Evolutionary conservation across 2,797 vertebrate species (phyloP).

Genomic region (Meriones psammophilus): DNA sequence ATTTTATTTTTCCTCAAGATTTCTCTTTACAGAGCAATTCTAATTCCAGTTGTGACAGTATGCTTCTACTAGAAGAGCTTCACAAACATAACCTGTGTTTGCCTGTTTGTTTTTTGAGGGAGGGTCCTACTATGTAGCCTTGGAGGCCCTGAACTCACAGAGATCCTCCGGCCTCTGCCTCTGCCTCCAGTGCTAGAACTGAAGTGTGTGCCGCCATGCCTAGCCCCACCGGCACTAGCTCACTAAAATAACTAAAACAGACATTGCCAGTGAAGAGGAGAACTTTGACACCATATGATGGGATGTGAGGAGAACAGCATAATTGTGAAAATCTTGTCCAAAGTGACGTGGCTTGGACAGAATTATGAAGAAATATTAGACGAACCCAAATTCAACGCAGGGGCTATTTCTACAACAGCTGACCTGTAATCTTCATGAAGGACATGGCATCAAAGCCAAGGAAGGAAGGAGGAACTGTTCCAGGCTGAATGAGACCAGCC

Average conservation of each 20-base stretch:
- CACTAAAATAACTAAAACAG: constrained; percentile 25
- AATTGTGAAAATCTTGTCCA: constrained; percentile 8
- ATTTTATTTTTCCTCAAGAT: constrained; percentile 19
- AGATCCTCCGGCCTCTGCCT: not conserved
- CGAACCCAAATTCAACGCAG: constrained; percentile 47
- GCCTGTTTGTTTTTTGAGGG: not conserved
- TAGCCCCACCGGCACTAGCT: not conserved
- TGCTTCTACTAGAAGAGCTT: constrained; percentile 6
- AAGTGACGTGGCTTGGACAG: not conserved
- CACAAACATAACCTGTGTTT: not conserved
- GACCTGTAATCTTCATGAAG: constrained; percentile 22
- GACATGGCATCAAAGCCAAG: not conserved
- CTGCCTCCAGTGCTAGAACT: not conserved
- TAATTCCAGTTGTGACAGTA: constrained; percentile 26
- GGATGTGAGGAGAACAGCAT: not conserved
- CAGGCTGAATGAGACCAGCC: not conserved
- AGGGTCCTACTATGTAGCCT: not conserved
- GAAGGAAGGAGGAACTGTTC: not conserved
- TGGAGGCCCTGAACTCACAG: not conserved
- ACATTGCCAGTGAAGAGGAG: not conserved
- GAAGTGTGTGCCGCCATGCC: not conserved
- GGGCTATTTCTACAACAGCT: constrained; percentile 37
- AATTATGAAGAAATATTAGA: constrained; percentile 43
- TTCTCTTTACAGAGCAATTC: constrained; percentile 28
- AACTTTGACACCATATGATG: not conserved